Conservation (phyloP, 2,888 invertebrate genomes). For the Drosophila picticornis region DNA sequence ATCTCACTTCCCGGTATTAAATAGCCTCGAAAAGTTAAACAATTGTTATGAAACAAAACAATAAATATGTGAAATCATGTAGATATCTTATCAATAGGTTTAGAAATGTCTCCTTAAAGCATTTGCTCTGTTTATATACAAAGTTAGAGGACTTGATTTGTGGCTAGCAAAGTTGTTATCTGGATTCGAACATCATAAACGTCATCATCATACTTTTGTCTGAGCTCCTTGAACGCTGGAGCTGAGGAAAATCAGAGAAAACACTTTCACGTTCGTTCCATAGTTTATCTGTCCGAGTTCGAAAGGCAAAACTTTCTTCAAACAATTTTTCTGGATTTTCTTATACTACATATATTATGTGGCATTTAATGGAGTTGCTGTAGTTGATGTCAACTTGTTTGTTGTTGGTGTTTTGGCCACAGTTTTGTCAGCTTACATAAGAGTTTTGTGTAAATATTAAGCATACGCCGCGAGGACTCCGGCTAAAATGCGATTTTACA, state of each 20-base stretch:
- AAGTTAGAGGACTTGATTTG: slow-evolving; percentile 26
- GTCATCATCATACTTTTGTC: slow-evolving; percentile 67
- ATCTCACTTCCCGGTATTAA: not conserved
- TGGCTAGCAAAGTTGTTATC: slow-evolving; percentile 52
- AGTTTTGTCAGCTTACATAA: slow-evolving; percentile 29
- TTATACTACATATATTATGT: not conserved
- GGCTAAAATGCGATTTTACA: slow-evolving; percentile 39
- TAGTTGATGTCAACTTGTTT: slow-evolving; percentile 22
- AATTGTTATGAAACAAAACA: not conserved
- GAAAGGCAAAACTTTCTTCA: slow-evolving; percentile 46
- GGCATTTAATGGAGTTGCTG: slow-evolving; percentile 16
- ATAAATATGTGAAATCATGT: not conserved
- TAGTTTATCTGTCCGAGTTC: slow-evolving; percentile 51
- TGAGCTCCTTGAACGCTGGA: slow-evolving; percentile 67
- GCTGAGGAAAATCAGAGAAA: slow-evolving; percentile 65
- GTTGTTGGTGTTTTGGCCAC: slow-evolving; percentile 12
- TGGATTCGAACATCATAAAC: slow-evolving; percentile 49
- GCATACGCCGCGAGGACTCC: slow-evolving; percentile 44
- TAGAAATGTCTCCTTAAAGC: slow-evolving; percentile 1
- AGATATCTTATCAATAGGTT: not conserved
- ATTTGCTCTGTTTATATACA: not conserved
- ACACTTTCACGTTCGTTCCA: slow-evolving; percentile 65
- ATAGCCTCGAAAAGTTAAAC: not conserved
- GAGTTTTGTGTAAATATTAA: slow-evolving; percentile 42
- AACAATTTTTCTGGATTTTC: slow-evolving; percentile 33